phyloP scores from a whole-genome alignment of 2,113 vertebrate genomes.

The Coryphaenoides rupestris region DNA sequence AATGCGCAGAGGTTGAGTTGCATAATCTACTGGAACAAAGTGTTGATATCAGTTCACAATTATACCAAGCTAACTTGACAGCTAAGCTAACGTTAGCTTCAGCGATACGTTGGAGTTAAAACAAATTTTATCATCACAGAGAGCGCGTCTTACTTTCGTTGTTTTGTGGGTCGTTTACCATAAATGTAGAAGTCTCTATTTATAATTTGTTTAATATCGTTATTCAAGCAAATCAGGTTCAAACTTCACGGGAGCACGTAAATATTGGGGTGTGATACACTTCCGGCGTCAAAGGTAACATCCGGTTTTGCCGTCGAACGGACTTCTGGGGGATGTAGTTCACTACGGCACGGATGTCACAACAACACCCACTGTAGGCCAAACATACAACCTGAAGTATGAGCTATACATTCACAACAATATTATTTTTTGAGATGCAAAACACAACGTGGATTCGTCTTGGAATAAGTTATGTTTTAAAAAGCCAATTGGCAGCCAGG shows the following conservation, averaged over 20 bases:
- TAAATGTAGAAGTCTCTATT: conserved; percentile 16
- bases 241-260: conserved; percentile 36
- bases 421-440: no score
- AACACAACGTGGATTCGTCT: no score
- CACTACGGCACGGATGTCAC: not conserved
- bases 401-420: no score
- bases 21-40: no score
- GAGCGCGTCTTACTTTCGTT: conserved; percentile 56
- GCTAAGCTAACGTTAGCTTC: not conserved
- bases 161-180: conserved; percentile 23
- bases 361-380: not conserved
- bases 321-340: not conserved
- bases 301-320: not conserved
- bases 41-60: not conserved
- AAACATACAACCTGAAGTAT: no score
- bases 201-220: no score
- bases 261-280: conserved; percentile 24
- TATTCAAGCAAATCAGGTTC: not conserved
- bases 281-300: not conserved
- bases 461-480: no score
- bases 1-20: no score
- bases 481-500: no score
- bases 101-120: no score
- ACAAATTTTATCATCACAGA: not conserved
- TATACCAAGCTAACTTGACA: not conserved